phyloP scores from a whole-genome alignment of 2,888 invertebrate genomes.

The Lathronympha strigana region DNA sequence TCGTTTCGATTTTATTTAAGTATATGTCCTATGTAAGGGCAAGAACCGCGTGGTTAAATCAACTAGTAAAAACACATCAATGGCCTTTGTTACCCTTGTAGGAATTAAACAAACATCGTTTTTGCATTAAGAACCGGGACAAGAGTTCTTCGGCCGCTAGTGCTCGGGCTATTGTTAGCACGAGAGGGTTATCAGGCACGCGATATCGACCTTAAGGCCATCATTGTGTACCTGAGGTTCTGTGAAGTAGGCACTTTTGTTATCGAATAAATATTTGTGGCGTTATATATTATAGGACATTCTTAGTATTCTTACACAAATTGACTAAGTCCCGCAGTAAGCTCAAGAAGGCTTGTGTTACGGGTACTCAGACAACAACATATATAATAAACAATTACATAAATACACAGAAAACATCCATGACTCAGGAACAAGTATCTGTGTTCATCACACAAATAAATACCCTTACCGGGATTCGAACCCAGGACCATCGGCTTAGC shows the following conservation, averaged over 20 bases:
- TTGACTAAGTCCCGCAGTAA: too few species aligned
- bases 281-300: neutral
- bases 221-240: constrained; percentile 1
- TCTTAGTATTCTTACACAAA: too few species aligned
- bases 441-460: too few species aligned
- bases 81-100: neutral
- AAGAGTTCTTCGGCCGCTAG: neutral
- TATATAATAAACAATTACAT: too few species aligned
- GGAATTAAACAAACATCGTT: neutral
- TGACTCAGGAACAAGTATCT: too few species aligned
- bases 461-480: too few species aligned
- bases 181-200: constrained; percentile 28
- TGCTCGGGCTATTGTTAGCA: neutral
- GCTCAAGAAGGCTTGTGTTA: too few species aligned
- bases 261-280: neutral
- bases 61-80: neutral
- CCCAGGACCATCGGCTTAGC: too few species aligned
- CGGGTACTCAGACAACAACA: too few species aligned
- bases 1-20: neutral
- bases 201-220: constrained; percentile 26
- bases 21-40: neutral
- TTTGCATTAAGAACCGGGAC: neutral
- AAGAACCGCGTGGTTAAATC: neutral
- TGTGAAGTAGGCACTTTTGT: neutral
- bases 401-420: too few species aligned